Evolutionary conservation across 2,888 invertebrate genomes (phyloP).

Genomic region (Siphlonurus alternatus): DNA sequence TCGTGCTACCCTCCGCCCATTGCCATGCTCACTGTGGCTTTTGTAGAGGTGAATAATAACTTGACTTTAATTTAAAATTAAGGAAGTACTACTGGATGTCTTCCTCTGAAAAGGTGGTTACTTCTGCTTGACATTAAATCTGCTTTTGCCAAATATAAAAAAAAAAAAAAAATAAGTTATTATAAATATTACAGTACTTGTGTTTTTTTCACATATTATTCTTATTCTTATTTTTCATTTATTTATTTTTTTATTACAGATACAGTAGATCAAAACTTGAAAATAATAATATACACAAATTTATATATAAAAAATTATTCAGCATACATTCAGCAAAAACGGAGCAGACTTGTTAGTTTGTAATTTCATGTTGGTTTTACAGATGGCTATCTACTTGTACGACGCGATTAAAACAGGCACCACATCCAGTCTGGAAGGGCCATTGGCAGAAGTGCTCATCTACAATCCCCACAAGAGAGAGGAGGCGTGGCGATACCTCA

Average conservation of each 20-base stretch:
- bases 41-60: slow-evolving; percentile 52
- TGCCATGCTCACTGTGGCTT: slow-evolving; percentile 77
- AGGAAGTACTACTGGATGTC: too few species aligned
- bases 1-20: slow-evolving; percentile 83
- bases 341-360: too few species aligned
- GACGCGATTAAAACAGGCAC: slow-evolving; percentile 19
- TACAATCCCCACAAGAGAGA: slow-evolving; percentile 72
- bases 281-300: too few species aligned
- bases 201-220: background rate
- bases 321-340: too few species aligned
- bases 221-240: background rate
- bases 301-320: too few species aligned
- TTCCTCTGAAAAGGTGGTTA: too few species aligned
- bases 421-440: slow-evolving; percentile 47
- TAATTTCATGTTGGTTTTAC: slow-evolving; percentile 24
- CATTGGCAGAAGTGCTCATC: slow-evolving; percentile 64
- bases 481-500: slow-evolving; percentile 84
- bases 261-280: too few species aligned
- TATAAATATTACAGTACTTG: background rate
- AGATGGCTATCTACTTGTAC: slow-evolving; percentile 18
- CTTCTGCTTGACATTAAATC: too few species aligned
- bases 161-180: too few species aligned
- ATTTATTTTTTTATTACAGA: too few species aligned
- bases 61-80: too few species aligned
- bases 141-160: too few species aligned